phyloP scores from a whole-genome alignment of 1,140 invertebrate species.

The Doryteuthis pealeii region DNA sequence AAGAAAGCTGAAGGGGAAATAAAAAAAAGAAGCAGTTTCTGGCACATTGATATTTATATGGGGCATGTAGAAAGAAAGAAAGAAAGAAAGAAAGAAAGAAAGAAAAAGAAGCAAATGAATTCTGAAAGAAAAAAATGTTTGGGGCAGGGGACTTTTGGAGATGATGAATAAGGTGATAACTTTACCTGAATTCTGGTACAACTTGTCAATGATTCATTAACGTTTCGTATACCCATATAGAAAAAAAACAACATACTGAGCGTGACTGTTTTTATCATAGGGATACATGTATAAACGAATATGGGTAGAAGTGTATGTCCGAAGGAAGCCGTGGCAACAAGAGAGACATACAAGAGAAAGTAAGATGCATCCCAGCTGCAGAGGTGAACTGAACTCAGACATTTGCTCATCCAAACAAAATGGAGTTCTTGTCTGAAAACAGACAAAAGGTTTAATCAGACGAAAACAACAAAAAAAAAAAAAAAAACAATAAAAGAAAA shows the following conservation, averaged over 20 bases:
- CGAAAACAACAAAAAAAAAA: background rate
- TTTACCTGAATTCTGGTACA: background rate
- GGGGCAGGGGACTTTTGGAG: too few relatives aligned
- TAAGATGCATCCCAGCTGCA: background rate
- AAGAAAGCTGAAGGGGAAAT: too few relatives aligned
- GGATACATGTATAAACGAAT: background rate
- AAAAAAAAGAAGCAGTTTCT: too few relatives aligned
- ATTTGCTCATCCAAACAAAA: background rate
- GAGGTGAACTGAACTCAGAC: background rate
- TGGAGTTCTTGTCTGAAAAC: conserved; percentile 6
- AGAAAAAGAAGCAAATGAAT: too few relatives aligned
- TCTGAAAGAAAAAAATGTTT: too few relatives aligned
- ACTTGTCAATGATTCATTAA: conserved; percentile 2
- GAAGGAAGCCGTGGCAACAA: background rate
- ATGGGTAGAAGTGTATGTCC: background rate
- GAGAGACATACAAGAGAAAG: background rate
- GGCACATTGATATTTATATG: too few relatives aligned
- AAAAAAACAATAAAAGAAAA: background rate
- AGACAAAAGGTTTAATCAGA: background rate
- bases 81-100: too few relatives aligned
- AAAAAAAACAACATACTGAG: conserved; percentile 2
- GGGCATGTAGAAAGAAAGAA: too few relatives aligned
- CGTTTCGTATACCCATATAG: background rate
- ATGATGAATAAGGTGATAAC: background rate
- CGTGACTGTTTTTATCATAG: background rate